Evolutionary conservation across 1,140 invertebrate genomes (phyloP), one percentile per base, ranked within the genome.

Genomic region (Tribolium castaneum): DNA sequence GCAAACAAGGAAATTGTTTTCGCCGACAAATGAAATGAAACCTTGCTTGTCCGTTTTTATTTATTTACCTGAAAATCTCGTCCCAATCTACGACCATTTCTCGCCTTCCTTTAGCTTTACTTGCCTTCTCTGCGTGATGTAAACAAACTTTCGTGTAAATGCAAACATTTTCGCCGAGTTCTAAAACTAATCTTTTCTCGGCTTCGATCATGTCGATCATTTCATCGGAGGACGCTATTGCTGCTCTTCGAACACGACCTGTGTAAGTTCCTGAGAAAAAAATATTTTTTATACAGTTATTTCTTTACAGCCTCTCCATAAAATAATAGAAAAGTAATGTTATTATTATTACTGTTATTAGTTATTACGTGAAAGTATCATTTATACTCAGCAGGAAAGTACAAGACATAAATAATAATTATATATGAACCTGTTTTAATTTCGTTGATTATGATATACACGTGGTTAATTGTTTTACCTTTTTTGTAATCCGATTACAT

Each of bases 61-160:
- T 66, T 71, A 78, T 73, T 83, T 87, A 93, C 92, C 91, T 92
- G 86, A 93, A 92, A 22, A 94, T 87, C 70, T 90, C 88, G 75
- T 89, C 84, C 92, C 92, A 93, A 86, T 93, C 90, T 25, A 89
- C 80, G 75, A 82, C 82, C 52, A 83, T 83, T 72, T 87, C 82
- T 54, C 81, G 75, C 85, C 85, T 87, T 85, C 76, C 85, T 83
- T 80, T 80, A 9, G 87, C 72, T 86, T 87, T 80, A 78, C 85
- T 80, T 5, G 88, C 86, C 78, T 85, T 86, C 30, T 87, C 88
- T 0, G 93, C 92, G 81, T 94, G 92, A 72, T 91, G 90, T 9
- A 90, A 86, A 82, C 93, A 94, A 9, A 93, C 90, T 73, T 90
- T 89, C 66, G 93, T 91, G 82, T 92, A 94, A 76, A 94, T 88